These are phyloP conservation scores for Alethe castanea DNA, from an alignment of 2,113 vertebrate species.

Conservation along the genomic window DNA sequence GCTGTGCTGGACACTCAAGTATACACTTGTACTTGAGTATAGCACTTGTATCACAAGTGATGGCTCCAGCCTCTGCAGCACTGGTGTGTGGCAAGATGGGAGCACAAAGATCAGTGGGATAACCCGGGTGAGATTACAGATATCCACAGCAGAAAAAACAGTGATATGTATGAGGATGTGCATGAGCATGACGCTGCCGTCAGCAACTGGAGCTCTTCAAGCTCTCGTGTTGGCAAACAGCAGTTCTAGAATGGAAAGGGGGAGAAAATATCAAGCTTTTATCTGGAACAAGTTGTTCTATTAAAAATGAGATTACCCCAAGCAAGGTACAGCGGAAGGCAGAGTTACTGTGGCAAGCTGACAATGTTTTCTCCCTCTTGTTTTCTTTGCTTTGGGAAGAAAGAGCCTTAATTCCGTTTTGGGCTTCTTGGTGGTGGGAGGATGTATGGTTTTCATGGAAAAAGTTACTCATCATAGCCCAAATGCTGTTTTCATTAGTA, in stretches of 20 bases:
- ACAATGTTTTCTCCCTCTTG: neutral
- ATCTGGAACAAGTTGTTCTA: neutral
- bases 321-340: neutral
- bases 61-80: no score
- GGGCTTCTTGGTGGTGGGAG: neutral
- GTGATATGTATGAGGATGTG: neutral
- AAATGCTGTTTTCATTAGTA: conserved; percentile 43
- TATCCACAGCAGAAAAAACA: accelerated
- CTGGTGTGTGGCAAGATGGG: neutral
- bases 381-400: neutral
- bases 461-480: neutral
- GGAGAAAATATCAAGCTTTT: neutral
- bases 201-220: neutral
- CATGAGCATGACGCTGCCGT: accelerated
- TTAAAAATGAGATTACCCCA: neutral
- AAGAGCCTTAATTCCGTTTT: neutral
- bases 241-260: neutral
- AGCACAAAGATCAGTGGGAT: neutral
- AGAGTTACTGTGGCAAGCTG: neutral
- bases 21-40: no score
- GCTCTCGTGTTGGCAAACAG: neutral
- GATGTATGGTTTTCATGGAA: conserved; percentile 24
- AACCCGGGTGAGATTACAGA: neutral
- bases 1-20: neutral
- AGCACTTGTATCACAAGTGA: accelerated